Evolutionary conservation across 2,888 invertebrate species (phyloP).

Genomic region (Spisula subtruncata): DNA sequence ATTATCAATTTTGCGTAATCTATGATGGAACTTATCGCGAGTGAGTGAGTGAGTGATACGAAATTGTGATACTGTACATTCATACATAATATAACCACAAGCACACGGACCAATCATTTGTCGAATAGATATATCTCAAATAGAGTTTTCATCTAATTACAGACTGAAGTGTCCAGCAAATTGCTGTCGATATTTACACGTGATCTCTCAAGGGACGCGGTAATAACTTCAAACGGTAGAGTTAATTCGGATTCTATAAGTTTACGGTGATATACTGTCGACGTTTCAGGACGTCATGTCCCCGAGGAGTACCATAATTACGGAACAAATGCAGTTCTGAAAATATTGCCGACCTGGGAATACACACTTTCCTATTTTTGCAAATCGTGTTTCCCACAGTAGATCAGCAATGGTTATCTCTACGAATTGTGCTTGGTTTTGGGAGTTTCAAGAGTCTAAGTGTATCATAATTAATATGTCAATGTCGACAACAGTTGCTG

Average conservation of each 20-base stretch:
- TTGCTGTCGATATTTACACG: background rate
- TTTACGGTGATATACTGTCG: background rate
- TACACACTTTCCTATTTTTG: background rate
- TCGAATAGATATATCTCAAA: background rate
- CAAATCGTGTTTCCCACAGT: background rate
- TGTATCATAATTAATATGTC: slow-evolving; percentile 6
- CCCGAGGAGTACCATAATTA: background rate
- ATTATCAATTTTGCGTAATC: no score
- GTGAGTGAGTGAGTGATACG: no score
- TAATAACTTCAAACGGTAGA: slow-evolving; percentile 9
- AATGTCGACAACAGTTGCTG: background rate
- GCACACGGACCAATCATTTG: background rate
- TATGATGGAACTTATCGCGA: no score
- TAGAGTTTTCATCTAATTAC: slow-evolving; percentile 33
- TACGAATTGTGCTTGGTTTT: background rate
- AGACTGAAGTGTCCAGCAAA: slow-evolving; percentile 1
- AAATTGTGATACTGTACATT: no score
- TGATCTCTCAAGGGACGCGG: background rate
- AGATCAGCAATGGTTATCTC: background rate
- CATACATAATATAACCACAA: background rate
- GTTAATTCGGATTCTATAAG: background rate
- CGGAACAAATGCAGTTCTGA: background rate
- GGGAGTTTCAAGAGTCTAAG: background rate
- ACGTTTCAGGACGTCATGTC: background rate
- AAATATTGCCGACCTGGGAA: background rate